Evolutionary conservation across 1,140 invertebrate species (phyloP), one percentile per base, ranked within the genome.

Genomic region (Drosophila jambulina): DNA sequence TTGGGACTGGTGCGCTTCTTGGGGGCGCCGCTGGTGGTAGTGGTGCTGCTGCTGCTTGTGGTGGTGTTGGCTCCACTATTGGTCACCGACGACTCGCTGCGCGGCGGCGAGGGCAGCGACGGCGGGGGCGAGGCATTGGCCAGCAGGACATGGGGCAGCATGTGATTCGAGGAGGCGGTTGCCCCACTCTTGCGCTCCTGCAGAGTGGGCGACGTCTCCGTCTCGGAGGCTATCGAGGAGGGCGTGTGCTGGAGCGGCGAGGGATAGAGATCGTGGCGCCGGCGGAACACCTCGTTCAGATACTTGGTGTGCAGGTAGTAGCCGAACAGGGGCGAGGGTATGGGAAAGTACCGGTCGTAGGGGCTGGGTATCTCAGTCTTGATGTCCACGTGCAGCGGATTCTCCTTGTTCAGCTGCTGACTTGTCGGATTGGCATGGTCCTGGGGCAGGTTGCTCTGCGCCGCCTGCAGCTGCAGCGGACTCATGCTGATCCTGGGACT

Each of bases 241-340:
- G 91, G 91, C 0, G 91, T 92, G 42, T 92, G 91, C 70, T 92
- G 91, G 80, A 92, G 71, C 38, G 91, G 82, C 54, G 91, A 87
- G 64, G 92, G 96, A 83, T 97, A 96, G 19, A 96, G 96, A 91
- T 96, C 96, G 80, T 96, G 96, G 48, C 96, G 93, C 59, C 95
- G 93, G 3, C 95, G 93, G 75, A 95, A 95, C 29, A 95, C 93
- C 75, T 96, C 95, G 5, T 96, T 95, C 87, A 96, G 94, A 93
- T 96, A 96, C 93, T 96, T 96, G 61, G 95, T 94, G 75, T 96
- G 95, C 63, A 97, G 93, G 91, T 96, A 96, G 72, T 95, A 95
- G 82, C 96, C 95, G 88, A 96, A 96, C 69, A 95, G 80, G 0
- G 95, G 94, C 17, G 95, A 95, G 0, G 95, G 95, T 45, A 95